phyloP scores from a whole-genome alignment of 2,113 vertebrate species.

The Hippotragus niger region DNA sequence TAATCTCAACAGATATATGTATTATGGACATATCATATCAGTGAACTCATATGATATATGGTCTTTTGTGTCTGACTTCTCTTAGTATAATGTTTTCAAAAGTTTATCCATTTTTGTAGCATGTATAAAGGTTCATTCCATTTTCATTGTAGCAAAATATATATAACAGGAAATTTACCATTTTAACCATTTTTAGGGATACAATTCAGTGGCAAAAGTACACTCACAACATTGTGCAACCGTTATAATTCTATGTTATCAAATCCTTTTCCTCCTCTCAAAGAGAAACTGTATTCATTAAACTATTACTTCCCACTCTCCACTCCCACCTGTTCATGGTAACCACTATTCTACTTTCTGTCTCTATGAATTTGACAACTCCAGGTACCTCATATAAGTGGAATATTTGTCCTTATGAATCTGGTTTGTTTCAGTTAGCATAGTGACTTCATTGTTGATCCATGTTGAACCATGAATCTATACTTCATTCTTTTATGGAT shows the following conservation, averaged over 20 bases:
- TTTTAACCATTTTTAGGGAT: background rate
- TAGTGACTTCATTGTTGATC: background rate
- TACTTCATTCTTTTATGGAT: background rate
- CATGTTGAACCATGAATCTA: background rate
- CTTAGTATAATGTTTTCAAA: background rate
- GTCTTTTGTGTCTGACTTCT: background rate
- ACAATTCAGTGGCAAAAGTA: background rate
- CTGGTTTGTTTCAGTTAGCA: constrained; percentile 2
- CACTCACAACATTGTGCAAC: background rate
- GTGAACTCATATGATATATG: background rate
- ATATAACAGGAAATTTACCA: background rate
- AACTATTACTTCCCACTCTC: background rate
- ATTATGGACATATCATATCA: background rate
- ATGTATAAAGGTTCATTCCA: background rate
- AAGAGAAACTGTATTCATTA: background rate
- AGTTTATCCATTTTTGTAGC: background rate
- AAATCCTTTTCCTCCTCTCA: background rate
- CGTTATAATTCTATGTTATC: background rate
- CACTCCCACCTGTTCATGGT: background rate
- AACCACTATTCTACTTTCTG: background rate
- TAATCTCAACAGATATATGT: background rate
- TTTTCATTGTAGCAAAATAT: background rate
- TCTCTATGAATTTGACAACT: background rate
- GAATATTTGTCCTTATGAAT: background rate
- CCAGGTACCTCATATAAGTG: background rate